Evolutionary conservation across 2,113 vertebrate species (phyloP), one percentile per base, ranked within the genome.

Genomic region (Scolopax mira): DNA sequence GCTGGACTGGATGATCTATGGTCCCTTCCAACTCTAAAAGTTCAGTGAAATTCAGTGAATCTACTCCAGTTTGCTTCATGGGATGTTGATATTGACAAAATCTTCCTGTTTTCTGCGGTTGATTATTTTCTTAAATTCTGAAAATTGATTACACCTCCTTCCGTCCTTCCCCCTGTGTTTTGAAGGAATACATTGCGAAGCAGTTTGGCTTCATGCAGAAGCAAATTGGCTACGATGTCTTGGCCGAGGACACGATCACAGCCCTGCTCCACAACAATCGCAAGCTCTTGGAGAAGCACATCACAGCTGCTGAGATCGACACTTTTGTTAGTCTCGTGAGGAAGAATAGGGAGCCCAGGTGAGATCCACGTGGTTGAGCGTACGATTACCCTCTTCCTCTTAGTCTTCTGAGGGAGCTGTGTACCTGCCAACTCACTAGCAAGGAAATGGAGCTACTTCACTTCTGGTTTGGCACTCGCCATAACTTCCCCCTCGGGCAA

Each of bases 181-280:
- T 46, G 64, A 97, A 99, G 99, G 99, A 99, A 86, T 99, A 99
- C 94, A 99, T 99, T 48, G 99, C 99, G 44, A 99, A 99, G 97
- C 99, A 99, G 94, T 99, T 99, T 90, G 99, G 99, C 97, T 99
- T 99, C 97, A 99, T 99, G 99, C 99, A 99, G 97, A 99, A 99
- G 95, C 99, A 99, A 97, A 99, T 99, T n/a, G 99, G 99, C 84
- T 99, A 99, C 4, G 99, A 99, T 4, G 99, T 99, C 41, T 74
- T 99, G 98, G 99, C 99, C 0, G 99, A 99, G 97, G 99, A 99
- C 97, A 99, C 99, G 3, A 99, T 99, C 89, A 99, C 99, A 0
- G 99, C 99, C 18, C 98, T 99, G 72, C 98, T 99, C 24, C 99
- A 99, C 72, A 99, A 99, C 94, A 99, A 99, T 84, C 98, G 99